phyloP scores from a whole-genome alignment of 2,113 vertebrate genomes.

The Dinomys branickii region DNA sequence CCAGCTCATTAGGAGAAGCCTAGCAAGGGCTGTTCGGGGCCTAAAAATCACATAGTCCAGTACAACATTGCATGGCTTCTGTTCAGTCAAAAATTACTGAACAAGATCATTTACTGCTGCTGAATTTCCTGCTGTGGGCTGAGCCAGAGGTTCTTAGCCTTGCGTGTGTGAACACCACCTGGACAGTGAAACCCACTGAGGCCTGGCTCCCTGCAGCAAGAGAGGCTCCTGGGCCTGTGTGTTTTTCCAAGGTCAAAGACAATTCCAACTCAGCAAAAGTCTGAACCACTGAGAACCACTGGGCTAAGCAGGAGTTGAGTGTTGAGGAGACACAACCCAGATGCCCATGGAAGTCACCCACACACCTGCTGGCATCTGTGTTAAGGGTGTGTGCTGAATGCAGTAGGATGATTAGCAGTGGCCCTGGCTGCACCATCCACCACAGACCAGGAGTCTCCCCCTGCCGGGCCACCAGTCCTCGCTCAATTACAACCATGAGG shows the following conservation, averaged over 20 bases:
- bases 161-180: not conserved
- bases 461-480: not conserved
- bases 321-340: not conserved
- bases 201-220: too few species aligned
- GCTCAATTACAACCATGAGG: not conserved
- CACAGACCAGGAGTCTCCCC: not conserved
- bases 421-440: not conserved
- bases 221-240: not conserved
- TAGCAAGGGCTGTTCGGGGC: not conserved
- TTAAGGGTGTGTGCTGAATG: not conserved
- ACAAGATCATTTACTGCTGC: not conserved
- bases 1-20: not conserved
- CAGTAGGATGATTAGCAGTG: not conserved
- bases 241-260: not conserved
- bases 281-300: not conserved
- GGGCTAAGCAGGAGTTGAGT: not conserved
- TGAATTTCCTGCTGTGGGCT: not conserved
- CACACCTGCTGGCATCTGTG: fast-evolving
- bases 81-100: not conserved
- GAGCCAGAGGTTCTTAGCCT: not conserved
- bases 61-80: not conserved
- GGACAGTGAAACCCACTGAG: too few species aligned
- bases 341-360: not conserved
- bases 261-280: not conserved
- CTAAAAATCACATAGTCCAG: too few species aligned